Evolutionary conservation across 2,888 invertebrate genomes (phyloP).

Genomic region (Chalcis sispes): DNA sequence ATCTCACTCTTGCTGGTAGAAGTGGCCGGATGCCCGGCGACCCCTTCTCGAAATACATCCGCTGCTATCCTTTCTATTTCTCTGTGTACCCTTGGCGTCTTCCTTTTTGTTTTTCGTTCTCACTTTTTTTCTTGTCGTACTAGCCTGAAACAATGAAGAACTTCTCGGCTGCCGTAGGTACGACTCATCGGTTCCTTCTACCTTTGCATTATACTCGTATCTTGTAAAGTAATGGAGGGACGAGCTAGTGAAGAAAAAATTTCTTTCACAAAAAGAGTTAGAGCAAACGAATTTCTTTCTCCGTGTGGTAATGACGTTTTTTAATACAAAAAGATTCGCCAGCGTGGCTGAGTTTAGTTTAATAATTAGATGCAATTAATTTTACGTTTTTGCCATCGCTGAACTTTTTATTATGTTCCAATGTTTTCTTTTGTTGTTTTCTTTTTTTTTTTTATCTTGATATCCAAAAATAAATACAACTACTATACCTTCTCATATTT

Average conservation of each 20-base stretch:
- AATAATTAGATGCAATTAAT: conserved; percentile 48
- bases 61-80: neutral
- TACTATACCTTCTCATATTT: no score
- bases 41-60: no score
- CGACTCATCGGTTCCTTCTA: no score
- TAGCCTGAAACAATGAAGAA: conserved; percentile 17
- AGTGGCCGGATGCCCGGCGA: no score
- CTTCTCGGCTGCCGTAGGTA: neutral
- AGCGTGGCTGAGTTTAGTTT: conserved; percentile 1
- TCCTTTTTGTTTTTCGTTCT: conserved; percentile 1
- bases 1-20: no score
- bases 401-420: conserved; percentile 7
- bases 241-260: neutral
- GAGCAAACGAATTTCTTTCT: conserved; percentile 30
- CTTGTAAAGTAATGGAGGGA: neutral
- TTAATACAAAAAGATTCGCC: neutral
- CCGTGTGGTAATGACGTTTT: conserved; percentile 39
- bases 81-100: neutral
- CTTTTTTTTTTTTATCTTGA: no score
- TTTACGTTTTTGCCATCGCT: conserved; percentile 32
- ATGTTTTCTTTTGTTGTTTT: conserved; percentile 25
- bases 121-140: neutral
- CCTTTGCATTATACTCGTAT: neutral
- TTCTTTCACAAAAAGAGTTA: neutral
- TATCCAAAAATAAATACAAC: no score